Evolutionary conservation across 2,797 vertebrate species (phyloP), one percentile per base, ranked within the genome.

Genomic region (Acipenser transmontanus): DNA sequence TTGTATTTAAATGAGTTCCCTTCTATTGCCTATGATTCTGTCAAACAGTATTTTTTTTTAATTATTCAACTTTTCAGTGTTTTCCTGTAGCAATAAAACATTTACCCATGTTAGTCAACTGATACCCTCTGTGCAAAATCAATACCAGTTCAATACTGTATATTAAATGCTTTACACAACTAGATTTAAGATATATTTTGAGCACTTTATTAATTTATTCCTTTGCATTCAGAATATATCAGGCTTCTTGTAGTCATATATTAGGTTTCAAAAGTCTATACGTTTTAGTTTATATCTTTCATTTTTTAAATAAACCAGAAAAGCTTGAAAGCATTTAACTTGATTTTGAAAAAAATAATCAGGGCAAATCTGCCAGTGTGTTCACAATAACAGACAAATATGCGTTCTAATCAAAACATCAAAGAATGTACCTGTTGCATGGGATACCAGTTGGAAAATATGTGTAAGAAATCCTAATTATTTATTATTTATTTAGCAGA

Each of bases 191-290:
- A 73, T 82, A 77, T 85, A 79, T 76, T 81, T 79, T 78, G 81
- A 85, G 81, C 84, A 88, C 85, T 88, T 89, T 87, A 88, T 89
- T 87, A 88, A 90, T 89, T 89, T 89, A 88, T 89, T 88, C 82
- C 71, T 7, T 64, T 50, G 20, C 77, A 74, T 79, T 71, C 68
- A 74, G 73, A 79, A 80, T 77, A 84, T 63, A 75, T 67, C 68
- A 67, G 10, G 54, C 13, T 66, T 69, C n/a, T 14, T 52, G 49
- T 13, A 65, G 61, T 9, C 14, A 66, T 66, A 7, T 17, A 52
- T 64, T 54, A 54, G 54, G 47, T 51, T 51, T 62, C 47, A 47
- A 51, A 12, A 47, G 6, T 57, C 49, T 59, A 66, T 47, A 9
- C 48, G 62, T 34, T 57, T 62, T 54, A 49, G 54, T 7, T 63